Conservation (phyloP, 2,888 invertebrate genomes). For the Eristalinus aeneus region DNA sequence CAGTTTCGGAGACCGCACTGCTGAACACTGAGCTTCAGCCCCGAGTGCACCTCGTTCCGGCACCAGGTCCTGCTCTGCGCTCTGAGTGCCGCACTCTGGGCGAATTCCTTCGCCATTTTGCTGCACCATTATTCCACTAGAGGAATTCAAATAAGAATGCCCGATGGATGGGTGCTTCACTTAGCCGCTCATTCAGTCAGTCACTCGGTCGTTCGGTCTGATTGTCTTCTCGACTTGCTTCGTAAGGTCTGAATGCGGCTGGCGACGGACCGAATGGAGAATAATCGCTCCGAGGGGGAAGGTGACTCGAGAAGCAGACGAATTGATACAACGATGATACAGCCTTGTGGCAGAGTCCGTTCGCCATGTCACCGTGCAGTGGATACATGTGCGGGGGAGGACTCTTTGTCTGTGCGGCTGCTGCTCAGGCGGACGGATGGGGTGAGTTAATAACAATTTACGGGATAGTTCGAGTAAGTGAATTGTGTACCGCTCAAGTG, state of each 20-base stretch:
- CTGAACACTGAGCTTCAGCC: constrained; percentile 1
- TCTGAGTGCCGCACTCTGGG: background rate
- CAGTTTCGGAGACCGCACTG: constrained; percentile 53
- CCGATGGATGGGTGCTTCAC: constrained; percentile 58
- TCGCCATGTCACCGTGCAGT: constrained; percentile 3
- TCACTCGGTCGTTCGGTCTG: background rate
- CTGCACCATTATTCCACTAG: constrained; percentile 34
- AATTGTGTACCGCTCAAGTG: constrained; percentile 36
- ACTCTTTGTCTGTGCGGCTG: constrained; percentile 12
- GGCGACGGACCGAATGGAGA: constrained; percentile 34
- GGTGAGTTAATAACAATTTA: constrained; percentile 46
- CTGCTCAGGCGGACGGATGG: constrained; percentile 13
- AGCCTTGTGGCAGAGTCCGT: constrained; percentile 15
- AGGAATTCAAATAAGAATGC: constrained; percentile 66
- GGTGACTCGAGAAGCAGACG: constrained; percentile 17
- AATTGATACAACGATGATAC: constrained; percentile 22
- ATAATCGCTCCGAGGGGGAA: constrained; percentile 13
- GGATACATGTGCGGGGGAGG: constrained; percentile 5
- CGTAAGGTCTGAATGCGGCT: constrained; percentile 39
- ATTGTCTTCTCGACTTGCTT: constrained; percentile 14
- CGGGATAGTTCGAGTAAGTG: constrained; percentile 25
- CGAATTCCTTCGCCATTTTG: constrained; percentile 24
- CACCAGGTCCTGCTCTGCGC: background rate
- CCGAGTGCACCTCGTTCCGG: constrained; percentile 10
- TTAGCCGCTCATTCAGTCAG: constrained; percentile 59